These are phyloP conservation scores for Dynastes maya DNA, from an alignment of 2,888 invertebrate species.

Conservation along the genomic window DNA sequence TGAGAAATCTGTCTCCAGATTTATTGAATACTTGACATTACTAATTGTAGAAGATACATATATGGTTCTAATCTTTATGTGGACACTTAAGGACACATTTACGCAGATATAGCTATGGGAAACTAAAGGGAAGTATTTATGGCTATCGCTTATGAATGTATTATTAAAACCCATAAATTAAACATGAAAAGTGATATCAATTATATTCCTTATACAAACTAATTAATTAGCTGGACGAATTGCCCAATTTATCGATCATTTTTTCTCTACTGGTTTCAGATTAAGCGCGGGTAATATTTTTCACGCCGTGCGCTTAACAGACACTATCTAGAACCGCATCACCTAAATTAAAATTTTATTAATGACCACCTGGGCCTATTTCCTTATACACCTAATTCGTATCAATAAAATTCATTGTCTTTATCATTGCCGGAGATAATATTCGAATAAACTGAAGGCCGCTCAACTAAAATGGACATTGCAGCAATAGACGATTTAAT, in stretches of 20 bases:
- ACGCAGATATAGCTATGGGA: background rate
- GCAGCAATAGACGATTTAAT: background rate
- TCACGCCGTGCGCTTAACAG: conserved; percentile 22
- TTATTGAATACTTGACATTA: background rate
- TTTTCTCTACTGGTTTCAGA: conserved; percentile 6
- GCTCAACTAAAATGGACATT: background rate
- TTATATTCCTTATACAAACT: conserved; percentile 40
- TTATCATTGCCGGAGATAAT: background rate
- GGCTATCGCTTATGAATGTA: conserved; percentile 2
- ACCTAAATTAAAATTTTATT: conserved; percentile 38
- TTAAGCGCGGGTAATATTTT: conserved; percentile 38
- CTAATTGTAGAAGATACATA: background rate
- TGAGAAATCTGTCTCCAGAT: too few species aligned
- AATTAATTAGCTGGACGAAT: conserved; percentile 42
- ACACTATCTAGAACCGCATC: conserved; percentile 44
- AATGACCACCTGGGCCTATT: conserved; percentile 23
- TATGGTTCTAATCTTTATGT: conserved; percentile 23
- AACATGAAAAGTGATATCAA: conserved; percentile 26
- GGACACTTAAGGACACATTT: conserved; percentile 5
- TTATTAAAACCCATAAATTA: conserved; percentile 28
- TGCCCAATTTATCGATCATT: conserved; percentile 31
- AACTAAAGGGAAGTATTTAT: conserved; percentile 11
- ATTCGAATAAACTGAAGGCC: background rate
- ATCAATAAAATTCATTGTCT: conserved; percentile 28
- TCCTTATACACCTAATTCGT: background rate